Evolutionary conservation across 2,113 vertebrate species (phyloP).

Genomic region (Vulpes ferrilata): DNA sequence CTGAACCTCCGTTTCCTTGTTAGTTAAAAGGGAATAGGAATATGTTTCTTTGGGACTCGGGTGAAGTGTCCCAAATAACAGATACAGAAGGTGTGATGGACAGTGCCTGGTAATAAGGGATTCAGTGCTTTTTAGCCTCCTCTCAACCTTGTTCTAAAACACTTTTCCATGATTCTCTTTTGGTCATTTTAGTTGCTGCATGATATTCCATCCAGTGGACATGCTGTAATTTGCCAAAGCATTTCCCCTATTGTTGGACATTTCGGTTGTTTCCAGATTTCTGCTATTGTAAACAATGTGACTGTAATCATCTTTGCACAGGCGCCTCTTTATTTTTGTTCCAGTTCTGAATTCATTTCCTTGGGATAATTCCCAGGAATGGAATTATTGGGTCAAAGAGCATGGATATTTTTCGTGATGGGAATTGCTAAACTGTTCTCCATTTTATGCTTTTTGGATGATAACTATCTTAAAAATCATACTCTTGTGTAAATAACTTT

Average conservation of each 20-base stretch:
- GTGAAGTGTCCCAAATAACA: neutral
- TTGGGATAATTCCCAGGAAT: conserved; percentile 67
- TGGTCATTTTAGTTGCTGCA: neutral
- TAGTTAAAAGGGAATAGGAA: neutral
- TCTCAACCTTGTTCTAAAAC: neutral
- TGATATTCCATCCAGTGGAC: neutral
- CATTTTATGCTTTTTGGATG: conserved; percentile 10
- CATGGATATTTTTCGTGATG: neutral
- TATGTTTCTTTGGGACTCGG: neutral
- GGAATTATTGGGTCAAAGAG: conserved; percentile 50
- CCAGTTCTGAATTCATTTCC: conserved; percentile 67
- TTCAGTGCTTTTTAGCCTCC: neutral
- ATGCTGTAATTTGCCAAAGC: neutral
- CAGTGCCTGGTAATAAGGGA: neutral
- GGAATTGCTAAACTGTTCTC: neutral
- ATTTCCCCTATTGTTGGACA: conserved; percentile 26
- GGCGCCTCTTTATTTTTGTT: conserved; percentile 61
- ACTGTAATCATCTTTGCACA: neutral
- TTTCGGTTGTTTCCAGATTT: conserved; percentile 69
- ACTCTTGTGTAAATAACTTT: neutral
- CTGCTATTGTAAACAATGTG: conserved; percentile 13
- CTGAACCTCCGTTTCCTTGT: neutral
- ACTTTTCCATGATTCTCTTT: neutral
- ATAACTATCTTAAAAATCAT: neutral
- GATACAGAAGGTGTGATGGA: neutral